Percentiles rank a stretch among this genome's conserved stretches.
These are phyloP conservation scores for Drosophila eohydei DNA, from an alignment of 2,888 invertebrate genomes.

Conservation along the genomic window DNA sequence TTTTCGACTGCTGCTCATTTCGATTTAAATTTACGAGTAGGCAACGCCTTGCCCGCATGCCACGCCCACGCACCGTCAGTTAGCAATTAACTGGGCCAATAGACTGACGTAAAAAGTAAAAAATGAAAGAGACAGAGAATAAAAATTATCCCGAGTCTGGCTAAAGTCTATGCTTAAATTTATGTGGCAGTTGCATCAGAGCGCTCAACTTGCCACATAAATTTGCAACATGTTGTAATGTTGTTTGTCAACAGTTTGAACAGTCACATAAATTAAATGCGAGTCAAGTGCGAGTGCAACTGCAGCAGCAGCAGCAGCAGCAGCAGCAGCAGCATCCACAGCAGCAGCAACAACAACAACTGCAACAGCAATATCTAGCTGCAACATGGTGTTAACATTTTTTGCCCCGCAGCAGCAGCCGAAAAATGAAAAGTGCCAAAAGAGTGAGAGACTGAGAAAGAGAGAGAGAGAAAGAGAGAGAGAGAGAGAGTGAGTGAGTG, in stretches of 20 bases:
- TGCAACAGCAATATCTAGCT: conserved; percentile 39
- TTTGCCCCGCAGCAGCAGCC: conserved; percentile 61
- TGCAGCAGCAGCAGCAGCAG: conserved; percentile 30
- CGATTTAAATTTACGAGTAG: conserved; percentile 21
- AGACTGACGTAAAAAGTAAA: not conserved
- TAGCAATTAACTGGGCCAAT: conserved; percentile 53
- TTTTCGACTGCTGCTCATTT: conserved; percentile 15
- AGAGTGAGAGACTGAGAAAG: conserved; percentile 7
- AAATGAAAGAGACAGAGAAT: not conserved
- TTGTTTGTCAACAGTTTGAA: conserved; percentile 80
- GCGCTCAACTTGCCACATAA: conserved; percentile 72
- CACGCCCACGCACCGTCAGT: conserved; percentile 8
- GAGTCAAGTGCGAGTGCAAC: conserved; percentile 75
- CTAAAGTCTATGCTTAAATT: conserved; percentile 48
- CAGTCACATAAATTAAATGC: conserved; percentile 76
- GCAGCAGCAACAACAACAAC: conserved; percentile 38
- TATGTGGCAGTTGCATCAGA: conserved; percentile 74
- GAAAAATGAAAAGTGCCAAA: conserved; percentile 41
- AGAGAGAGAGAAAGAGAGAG: not conserved
- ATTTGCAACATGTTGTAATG: conserved; percentile 79
- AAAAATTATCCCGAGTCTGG: not conserved
- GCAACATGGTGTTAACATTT: conserved; percentile 79
- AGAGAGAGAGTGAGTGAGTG: not conserved
- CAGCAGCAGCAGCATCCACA: conserved; percentile 23
- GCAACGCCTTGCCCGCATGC: not conserved